phyloP scores from a whole-genome alignment of 2,797 vertebrate species.

The Danio tinwini region DNA sequence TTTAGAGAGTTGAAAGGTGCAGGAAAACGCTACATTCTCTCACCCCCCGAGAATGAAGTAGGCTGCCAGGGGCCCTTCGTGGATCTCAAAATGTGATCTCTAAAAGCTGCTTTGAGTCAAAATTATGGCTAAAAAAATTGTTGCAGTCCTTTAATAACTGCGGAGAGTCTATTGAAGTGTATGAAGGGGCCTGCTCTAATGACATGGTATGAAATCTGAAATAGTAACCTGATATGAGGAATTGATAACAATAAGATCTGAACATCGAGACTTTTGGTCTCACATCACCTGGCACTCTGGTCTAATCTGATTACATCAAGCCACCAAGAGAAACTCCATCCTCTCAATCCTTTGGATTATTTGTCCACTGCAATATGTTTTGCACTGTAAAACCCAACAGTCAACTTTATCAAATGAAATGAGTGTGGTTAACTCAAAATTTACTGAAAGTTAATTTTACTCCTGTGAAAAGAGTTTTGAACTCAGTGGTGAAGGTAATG shows the following conservation, averaged over 20 bases:
- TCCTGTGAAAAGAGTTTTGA: too few species aligned
- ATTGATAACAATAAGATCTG: slow-evolving; percentile 40
- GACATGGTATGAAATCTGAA: slow-evolving; percentile 19
- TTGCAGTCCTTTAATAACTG: neutral
- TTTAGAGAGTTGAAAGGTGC: slow-evolving; percentile 42
- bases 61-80: slow-evolving; percentile 18
- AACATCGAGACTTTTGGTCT: slow-evolving; percentile 13
- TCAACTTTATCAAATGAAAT: too few species aligned
- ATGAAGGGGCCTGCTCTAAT: neutral
- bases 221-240: neutral
- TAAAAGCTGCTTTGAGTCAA: slow-evolving; percentile 40
- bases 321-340: slow-evolving; percentile 31
- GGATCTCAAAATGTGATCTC: slow-evolving; percentile 37
- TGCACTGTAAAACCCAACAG: too few species aligned
- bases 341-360: slow-evolving; percentile 21
- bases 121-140: slow-evolving; percentile 23
- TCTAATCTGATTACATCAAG: slow-evolving; percentile 25
- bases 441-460: too few species aligned
- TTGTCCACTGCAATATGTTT: neutral
- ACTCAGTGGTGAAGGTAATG: too few species aligned
- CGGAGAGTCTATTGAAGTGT: neutral
- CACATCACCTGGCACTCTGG: slow-evolving; percentile 27
- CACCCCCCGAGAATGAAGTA: slow-evolving; percentile 28
- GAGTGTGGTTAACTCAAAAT: too few species aligned
- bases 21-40: slow-evolving; percentile 43